phyloP scores from a whole-genome alignment of 2,797 vertebrate species.

The Gallinago stenura region DNA sequence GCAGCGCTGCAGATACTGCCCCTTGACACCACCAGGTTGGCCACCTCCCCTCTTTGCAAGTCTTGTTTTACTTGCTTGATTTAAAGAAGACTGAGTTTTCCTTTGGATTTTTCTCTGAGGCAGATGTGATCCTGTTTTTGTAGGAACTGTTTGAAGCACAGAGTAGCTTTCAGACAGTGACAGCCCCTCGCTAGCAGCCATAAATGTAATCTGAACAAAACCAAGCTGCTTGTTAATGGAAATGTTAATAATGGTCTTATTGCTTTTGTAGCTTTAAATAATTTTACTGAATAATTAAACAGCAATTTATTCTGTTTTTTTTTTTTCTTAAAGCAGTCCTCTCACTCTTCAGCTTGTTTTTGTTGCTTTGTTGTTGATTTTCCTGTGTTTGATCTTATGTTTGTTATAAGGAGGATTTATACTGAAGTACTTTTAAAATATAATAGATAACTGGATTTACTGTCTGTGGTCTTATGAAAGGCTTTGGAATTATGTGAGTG shows the following conservation, averaged over 20 bases:
- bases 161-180: background rate
- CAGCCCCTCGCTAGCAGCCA: background rate
- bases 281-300: slow-evolving; percentile 49
- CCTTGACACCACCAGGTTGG: fast-evolving
- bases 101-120: background rate
- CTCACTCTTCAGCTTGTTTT: background rate
- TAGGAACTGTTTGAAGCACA: background rate
- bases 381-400: background rate
- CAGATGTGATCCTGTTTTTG: background rate
- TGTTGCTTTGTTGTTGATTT: background rate
- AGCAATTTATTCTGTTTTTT: background rate
- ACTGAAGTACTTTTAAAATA: background rate
- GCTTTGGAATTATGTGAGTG: background rate
- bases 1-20: too few relatives aligned
- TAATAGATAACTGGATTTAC: background rate
- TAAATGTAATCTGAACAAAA: background rate
- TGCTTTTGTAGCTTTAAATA: background rate
- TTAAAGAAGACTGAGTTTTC: background rate
- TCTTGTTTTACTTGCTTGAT: background rate
- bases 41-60: background rate
- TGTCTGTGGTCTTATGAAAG: background rate
- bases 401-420: background rate
- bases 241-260: background rate
- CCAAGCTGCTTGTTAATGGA: background rate
- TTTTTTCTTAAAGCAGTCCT: background rate